Percentiles rank a stretch among this genome's conserved stretches.
These are phyloP conservation scores for Tetrax tetrax DNA, from an alignment of 2,113 vertebrate genomes.

Conservation along the genomic window DNA sequence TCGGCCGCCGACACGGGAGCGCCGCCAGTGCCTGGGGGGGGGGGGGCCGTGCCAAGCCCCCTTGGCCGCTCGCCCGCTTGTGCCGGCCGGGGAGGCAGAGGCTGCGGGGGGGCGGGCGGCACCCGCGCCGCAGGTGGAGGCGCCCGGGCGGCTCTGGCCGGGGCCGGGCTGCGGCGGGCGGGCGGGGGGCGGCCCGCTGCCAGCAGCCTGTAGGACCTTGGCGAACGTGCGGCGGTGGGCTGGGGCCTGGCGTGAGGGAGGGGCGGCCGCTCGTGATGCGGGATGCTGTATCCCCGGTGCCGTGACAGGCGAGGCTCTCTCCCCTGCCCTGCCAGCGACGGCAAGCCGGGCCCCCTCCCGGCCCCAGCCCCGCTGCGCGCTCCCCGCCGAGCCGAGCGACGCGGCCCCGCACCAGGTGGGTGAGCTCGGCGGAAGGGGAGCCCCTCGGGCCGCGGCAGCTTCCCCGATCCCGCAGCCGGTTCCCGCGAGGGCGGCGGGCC, in stretches of 20 bases:
- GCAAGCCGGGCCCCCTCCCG: neutral
- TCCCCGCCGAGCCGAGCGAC: neutral
- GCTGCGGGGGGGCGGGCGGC: neutral
- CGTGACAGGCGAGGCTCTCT: neutral
- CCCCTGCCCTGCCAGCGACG: neutral
- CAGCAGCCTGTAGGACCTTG: slow-evolving; percentile 29
- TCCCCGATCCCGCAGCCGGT: neutral
- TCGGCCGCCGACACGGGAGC: neutral
- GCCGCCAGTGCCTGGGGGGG: neutral
- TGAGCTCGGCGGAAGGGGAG: neutral
- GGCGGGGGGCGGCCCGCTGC: neutral
- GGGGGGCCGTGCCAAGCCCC: neutral
- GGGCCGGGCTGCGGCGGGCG: neutral
- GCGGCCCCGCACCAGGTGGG: neutral
- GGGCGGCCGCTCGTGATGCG: neutral
- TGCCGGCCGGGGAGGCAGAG: neutral
- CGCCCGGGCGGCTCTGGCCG: neutral
- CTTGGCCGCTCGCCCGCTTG: neutral
- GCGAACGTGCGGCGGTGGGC: slow-evolving; percentile 28
- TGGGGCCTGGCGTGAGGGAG: slow-evolving; percentile 39
- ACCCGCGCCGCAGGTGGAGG: too few species aligned
- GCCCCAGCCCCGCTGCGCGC: neutral
- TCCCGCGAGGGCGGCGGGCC: neutral
- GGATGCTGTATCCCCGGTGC: slow-evolving; percentile 35
- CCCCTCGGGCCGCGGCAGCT: slow-evolving; percentile 4